These are phyloP conservation scores for Epirrhoe tristata DNA, from an alignment of 2,888 invertebrate genomes.

Conservation along the genomic window DNA sequence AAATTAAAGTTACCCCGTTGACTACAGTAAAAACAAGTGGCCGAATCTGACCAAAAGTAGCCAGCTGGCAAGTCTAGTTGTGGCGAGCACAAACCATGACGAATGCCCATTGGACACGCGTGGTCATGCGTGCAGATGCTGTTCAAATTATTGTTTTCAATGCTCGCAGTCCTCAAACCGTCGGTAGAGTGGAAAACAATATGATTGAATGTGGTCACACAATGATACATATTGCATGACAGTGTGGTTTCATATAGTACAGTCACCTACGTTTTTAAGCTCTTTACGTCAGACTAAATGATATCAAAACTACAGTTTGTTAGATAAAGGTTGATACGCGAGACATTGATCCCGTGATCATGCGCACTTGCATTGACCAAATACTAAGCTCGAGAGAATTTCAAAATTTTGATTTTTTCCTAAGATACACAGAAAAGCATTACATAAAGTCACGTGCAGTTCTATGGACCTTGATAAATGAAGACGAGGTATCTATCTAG, in stretches of 20 bases:
- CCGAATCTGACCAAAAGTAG: slow-evolving; percentile 4
- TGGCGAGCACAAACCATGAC: slow-evolving; percentile 49
- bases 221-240: background rate
- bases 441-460: too few relatives aligned
- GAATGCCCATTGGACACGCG: slow-evolving; percentile 50
- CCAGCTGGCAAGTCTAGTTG: slow-evolving; percentile 37
- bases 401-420: background rate
- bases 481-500: background rate
- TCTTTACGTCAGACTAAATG: too few relatives aligned
- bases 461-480: background rate
- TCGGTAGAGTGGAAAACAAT: slow-evolving; percentile 28
- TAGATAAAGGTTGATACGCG: too few relatives aligned
- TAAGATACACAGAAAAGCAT: background rate
- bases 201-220: slow-evolving; percentile 12
- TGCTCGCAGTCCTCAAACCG: slow-evolving; percentile 43
- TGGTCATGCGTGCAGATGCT: slow-evolving; percentile 49
- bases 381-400: background rate
- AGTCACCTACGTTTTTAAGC: background rate
- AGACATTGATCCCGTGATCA: too few relatives aligned
- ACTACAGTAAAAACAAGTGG: slow-evolving; percentile 3
- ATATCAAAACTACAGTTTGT: too few relatives aligned
- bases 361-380: too few relatives aligned
- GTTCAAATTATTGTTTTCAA: slow-evolving; percentile 44
- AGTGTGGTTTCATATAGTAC: background rate
- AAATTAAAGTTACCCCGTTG: too few relatives aligned